Evolutionary conservation across 2,113 vertebrate species (phyloP).

Genomic region (Chloropsis cyanopogon): DNA sequence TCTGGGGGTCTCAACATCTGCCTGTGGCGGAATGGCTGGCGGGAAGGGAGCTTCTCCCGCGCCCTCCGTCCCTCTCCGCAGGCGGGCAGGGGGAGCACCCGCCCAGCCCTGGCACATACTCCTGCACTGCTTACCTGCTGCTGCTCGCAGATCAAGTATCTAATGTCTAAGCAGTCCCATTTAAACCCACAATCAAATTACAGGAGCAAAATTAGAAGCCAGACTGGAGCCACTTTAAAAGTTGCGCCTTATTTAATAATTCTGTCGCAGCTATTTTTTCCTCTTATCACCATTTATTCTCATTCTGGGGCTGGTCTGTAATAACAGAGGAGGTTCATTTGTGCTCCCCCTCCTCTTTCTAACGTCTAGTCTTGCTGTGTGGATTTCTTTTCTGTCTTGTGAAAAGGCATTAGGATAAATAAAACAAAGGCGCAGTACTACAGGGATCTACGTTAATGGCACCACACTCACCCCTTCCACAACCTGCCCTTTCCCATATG

Average conservation of each 20-base stretch:
- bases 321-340: neutral
- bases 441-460: neutral
- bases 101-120: neutral
- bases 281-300: constrained; percentile 47
- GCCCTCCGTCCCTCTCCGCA: neutral
- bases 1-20: neutral
- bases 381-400: neutral
- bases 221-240: constrained; percentile 65
- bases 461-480: neutral
- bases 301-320: neutral
- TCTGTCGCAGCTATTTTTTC: constrained; percentile 21
- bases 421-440: neutral
- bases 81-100: neutral
- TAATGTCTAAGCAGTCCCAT: constrained; percentile 20
- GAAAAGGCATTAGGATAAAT: neutral
- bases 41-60: neutral
- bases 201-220: constrained; percentile 54
- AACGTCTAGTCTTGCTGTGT: neutral
- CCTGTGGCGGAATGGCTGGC: neutral
- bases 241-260: constrained; percentile 52
- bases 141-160: neutral
- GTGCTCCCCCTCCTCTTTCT: neutral
- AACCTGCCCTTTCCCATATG: rapidly evolving
- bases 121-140: neutral
- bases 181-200: constrained; percentile 61